Conservation (phyloP, 1,140 invertebrate genomes). For the Ips nitidus region DNA sequence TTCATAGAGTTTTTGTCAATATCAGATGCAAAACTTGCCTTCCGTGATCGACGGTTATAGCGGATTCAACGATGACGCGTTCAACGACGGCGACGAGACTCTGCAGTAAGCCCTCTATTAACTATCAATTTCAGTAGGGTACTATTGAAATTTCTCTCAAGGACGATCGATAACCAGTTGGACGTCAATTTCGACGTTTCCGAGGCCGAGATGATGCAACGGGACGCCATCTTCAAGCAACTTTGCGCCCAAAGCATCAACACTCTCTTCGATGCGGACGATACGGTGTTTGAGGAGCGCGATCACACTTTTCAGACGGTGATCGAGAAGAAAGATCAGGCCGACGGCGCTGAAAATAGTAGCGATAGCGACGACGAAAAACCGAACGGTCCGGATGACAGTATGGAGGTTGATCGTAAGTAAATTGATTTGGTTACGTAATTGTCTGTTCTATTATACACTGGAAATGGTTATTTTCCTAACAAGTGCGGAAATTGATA, state of each 20-base stretch:
- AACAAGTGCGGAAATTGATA: not conserved
- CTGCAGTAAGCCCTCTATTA: conserved; percentile 52
- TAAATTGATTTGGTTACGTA: conserved; percentile 12
- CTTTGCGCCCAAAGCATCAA: conserved; percentile 55
- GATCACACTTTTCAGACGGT: conserved; percentile 56
- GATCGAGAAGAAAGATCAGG: conserved; percentile 54
- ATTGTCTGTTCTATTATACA: conserved; percentile 3
- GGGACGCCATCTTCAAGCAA: conserved; percentile 59
- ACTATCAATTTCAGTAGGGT: not conserved
- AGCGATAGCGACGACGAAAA: conserved; percentile 46
- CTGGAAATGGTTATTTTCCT: conserved; percentile 6
- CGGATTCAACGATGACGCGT: conserved; percentile 66
- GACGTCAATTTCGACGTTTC: conserved; percentile 58
- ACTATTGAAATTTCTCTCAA: conserved; percentile 25
- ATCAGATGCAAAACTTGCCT: conserved; percentile 44
- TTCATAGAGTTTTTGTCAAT: conserved; percentile 42
- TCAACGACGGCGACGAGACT: conserved; percentile 65
- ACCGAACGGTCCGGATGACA: conserved; percentile 41
- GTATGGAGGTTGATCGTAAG: conserved; percentile 50
- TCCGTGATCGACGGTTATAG: conserved; percentile 58
- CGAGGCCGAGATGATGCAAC: conserved; percentile 53
- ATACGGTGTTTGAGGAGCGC: conserved; percentile 56
- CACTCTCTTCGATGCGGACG: conserved; percentile 57
- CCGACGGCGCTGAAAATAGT: conserved; percentile 28
- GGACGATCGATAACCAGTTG: conserved; percentile 55